phyloP scores from a whole-genome alignment of 2,113 vertebrate genomes.

The Prionailurus viverrinus region DNA sequence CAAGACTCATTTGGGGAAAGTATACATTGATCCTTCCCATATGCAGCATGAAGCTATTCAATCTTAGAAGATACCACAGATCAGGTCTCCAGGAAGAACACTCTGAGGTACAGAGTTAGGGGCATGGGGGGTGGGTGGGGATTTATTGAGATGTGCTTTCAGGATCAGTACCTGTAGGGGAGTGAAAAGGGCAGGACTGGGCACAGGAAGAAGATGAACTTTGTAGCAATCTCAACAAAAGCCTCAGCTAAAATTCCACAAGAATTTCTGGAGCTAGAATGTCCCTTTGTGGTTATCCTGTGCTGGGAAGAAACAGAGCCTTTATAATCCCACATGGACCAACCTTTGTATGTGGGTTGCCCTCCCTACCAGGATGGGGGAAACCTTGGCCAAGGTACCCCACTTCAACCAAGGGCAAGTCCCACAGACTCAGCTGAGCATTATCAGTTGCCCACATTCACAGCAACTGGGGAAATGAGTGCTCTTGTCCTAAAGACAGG shows the following conservation, averaged over 20 bases:
- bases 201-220: neutral
- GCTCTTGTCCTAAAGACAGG: neutral
- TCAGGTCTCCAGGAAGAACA: neutral
- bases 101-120: neutral
- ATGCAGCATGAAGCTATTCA: neutral
- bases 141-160: neutral
- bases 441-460: neutral
- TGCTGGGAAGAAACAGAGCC: neutral
- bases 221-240: neutral
- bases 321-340: neutral
- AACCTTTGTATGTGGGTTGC: neutral
- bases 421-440: neutral
- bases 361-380: neutral
- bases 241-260: neutral
- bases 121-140: fast-evolving
- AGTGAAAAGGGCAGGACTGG: neutral
- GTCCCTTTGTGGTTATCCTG: neutral
- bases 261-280: neutral
- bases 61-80: neutral
- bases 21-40: neutral
- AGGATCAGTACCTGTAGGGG: neutral
- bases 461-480: neutral
- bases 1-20: neutral
- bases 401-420: neutral
- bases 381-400: neutral